phyloP scores from a whole-genome alignment of 2,113 vertebrate species.

The Atrichornis clamosus region DNA sequence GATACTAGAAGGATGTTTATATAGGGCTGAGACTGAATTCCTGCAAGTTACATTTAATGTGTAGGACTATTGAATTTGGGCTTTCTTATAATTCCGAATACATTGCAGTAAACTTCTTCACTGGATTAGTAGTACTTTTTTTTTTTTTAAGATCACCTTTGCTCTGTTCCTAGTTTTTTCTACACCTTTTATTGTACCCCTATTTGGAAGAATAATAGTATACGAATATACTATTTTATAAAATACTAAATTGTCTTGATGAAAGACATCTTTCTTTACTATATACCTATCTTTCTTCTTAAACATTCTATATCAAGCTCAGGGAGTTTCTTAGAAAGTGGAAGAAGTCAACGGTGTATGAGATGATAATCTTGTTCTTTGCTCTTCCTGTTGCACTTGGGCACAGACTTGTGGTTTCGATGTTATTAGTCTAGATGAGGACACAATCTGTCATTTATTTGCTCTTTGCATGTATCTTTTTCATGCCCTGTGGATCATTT shows the following conservation, averaged over 20 bases:
- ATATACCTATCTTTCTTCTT: not conserved
- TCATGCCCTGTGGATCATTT: not conserved
- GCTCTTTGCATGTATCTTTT: fast-evolving
- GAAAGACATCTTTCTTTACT: not conserved
- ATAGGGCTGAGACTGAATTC: not conserved
- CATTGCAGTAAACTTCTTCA: not conserved
- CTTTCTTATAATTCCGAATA: not conserved
- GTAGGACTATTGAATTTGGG: not conserved
- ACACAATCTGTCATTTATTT: not conserved
- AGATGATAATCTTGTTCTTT: not conserved
- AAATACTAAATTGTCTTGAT: not conserved
- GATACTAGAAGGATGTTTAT: not conserved
- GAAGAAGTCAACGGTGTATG: not conserved
- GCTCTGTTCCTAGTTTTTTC: not conserved
- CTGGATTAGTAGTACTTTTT: not conserved
- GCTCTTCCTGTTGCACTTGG: not conserved
- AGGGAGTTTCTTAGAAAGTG: not conserved
- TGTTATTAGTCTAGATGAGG: not conserved
- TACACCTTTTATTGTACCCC: not conserved
- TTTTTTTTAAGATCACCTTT: not conserved
- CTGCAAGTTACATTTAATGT: not conserved
- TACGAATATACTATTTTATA: not conserved
- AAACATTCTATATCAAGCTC: not conserved
- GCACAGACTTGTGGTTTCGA: not conserved
- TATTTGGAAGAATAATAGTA: not conserved